Percentiles rank a stretch among this genome's conserved stretches.
Conservation (phyloP, 2,888 invertebrate genomes). For the Scaptomyza cyrtandrae region DNA sequence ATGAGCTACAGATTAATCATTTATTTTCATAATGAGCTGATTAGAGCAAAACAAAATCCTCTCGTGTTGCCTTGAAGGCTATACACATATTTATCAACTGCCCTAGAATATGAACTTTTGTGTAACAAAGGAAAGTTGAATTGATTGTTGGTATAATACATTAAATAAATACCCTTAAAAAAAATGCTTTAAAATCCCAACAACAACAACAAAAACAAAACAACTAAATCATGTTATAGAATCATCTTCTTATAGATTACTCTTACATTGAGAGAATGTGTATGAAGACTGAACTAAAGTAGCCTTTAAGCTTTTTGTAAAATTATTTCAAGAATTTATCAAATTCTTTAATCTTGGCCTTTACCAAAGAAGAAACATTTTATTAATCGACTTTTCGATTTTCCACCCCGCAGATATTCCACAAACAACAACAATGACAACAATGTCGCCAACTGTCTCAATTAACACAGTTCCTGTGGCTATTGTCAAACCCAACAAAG, state of each 20-base stretch:
- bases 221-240: no score
- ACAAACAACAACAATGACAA: slow-evolving; percentile 84
- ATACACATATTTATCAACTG: background rate
- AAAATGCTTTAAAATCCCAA: no score
- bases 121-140: background rate
- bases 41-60: background rate
- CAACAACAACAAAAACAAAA: no score
- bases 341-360: no score
- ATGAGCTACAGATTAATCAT: slow-evolving; percentile 17
- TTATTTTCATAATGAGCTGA: slow-evolving; percentile 10
- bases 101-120: background rate
- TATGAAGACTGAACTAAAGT: no score
- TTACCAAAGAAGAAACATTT: no score
- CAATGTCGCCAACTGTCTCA: slow-evolving; percentile 83
- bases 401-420: slow-evolving; percentile 76
- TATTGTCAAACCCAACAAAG: slow-evolving; percentile 83
- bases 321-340: no score
- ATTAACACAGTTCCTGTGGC: slow-evolving; percentile 83
- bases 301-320: no score
- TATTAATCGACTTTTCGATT: background rate
- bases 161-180: no score
- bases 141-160: no score
- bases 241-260: no score
- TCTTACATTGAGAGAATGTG: no score
- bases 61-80: background rate